A percentile compares a stretch with the other conserved stretches of the same genome.
These are phyloP conservation scores for Ochotona curzoniae DNA, from an alignment of 2,113 vertebrate genomes.

Conservation along the genomic window DNA sequence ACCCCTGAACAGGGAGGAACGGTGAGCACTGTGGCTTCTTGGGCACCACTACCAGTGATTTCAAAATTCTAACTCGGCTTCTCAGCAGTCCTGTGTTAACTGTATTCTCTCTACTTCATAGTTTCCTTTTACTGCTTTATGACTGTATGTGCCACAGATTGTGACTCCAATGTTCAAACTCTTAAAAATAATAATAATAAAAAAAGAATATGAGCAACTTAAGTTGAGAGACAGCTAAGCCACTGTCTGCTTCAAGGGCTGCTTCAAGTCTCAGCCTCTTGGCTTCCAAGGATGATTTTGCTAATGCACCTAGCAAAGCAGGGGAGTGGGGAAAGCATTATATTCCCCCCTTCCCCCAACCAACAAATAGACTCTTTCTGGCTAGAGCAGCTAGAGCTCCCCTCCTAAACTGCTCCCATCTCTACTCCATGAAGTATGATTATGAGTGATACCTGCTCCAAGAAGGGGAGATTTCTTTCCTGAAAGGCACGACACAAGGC, in stretches of 20 bases:
- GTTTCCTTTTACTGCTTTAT: neutral
- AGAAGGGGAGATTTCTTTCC: neutral
- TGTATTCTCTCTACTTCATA: neutral
- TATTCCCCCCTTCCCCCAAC: neutral
- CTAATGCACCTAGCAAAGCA: too few relatives aligned
- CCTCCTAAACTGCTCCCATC: neutral
- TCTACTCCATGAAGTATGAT: neutral
- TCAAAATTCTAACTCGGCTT: neutral
- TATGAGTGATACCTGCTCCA: neutral
- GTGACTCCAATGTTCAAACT: neutral
- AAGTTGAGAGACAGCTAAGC: too few relatives aligned
- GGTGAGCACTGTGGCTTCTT: neutral
- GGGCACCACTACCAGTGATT: neutral
- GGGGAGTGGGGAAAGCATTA: too few relatives aligned
- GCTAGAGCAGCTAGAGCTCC: neutral
- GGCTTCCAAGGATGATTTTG: too few relatives aligned
- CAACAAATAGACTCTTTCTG: neutral
- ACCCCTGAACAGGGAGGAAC: neutral
- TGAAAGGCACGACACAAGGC: neutral
- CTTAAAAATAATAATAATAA: too few relatives aligned
- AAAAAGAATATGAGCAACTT: neutral
- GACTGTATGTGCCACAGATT: neutral
- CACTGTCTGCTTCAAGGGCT: too few relatives aligned
- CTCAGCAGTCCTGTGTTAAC: neutral
- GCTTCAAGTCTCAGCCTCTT: too few relatives aligned